Evolutionary conservation across 2,797 vertebrate species (phyloP), one percentile per base, ranked within the genome.

Genomic region (Pterois miles): DNA sequence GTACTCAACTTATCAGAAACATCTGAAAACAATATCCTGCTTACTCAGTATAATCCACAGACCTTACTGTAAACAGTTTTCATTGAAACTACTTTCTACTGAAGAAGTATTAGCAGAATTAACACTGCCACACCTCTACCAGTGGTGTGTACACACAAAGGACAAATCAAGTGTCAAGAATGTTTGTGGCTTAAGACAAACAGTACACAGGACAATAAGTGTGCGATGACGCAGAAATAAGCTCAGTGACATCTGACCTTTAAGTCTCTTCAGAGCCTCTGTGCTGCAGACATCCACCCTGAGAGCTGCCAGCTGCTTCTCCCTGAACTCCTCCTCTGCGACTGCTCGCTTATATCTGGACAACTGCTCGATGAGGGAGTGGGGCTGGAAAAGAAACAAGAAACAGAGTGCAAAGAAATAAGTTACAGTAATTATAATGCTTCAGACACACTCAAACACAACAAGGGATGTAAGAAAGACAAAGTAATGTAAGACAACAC

Each of bases 201-300:
- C 46, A 31, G 52, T 25, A 40, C 25, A 64, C 13, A 34, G 29
- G 20, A 65, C 20, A 67, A 58, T 38, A 46, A 9, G 65, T 43
- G 29, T 66, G 31, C 48, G 57, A 34, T 31, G 31, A 46, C 65
- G 62, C 33, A 65, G 36, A 84, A 69, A 78, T 56, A 43, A 75
- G 31, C 8, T 50, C 3, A 6, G 8, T 43, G 18, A 68, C 40
- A 13, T 65, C 81, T 75, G 88, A 98, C 98, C 98, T 98, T 99
- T 99, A 8, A 99, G 93, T 76, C 97, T 96, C 76, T 99, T 99
- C 2, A 99, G 96, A 0, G 98, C 99, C 82, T 99, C 98, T 0
- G 97, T 96, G 93, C 97, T 99, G 93, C 97, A 98, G 6, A 98
- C 96, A 0, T 99, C 98, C 76, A 99, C 95, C 52, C 97, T 91